phyloP scores from a whole-genome alignment of 37 sponge, comb jelly and placozoan genomes.

The Halisarca cf. caerulea region DNA sequence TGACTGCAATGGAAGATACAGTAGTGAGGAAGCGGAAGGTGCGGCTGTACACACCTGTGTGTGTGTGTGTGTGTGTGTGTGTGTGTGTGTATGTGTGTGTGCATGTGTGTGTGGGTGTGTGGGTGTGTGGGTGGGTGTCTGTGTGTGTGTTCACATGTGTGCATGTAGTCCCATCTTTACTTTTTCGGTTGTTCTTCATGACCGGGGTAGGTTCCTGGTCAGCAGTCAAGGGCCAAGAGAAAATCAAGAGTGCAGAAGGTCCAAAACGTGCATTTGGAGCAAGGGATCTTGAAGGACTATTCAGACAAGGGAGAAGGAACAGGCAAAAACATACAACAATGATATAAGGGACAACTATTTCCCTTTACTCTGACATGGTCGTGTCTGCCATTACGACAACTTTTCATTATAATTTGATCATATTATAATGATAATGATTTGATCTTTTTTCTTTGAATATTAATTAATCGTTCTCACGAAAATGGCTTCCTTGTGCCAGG shows the following conservation, averaged over 20 bases:
- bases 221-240: slow-evolving; percentile 24
- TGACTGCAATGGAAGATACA: slow-evolving; percentile 62
- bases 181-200: no score
- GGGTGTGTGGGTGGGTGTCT: neutral
- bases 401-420: no score
- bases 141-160: neutral
- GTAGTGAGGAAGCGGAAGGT: slow-evolving; percentile 28
- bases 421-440: no score
- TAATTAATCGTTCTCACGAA: no score
- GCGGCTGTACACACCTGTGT: neutral
- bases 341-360: no score
- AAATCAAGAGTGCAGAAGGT: slow-evolving; percentile 45
- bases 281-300: slow-evolving; percentile 66
- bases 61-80: neutral
- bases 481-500: neutral
- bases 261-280: slow-evolving; percentile 65
- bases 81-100: neutral
- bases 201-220: slow-evolving; percentile 22
- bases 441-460: neutral
- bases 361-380: neutral
- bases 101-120: neutral
- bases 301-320: slow-evolving; percentile 23
- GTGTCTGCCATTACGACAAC: no score
- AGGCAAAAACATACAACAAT: neutral
- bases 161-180: neutral